Evolutionary conservation across 1,140 invertebrate genomes (phyloP), one percentile per base, ranked within the genome.

Genomic region (Meloidogyne exigua): DNA sequence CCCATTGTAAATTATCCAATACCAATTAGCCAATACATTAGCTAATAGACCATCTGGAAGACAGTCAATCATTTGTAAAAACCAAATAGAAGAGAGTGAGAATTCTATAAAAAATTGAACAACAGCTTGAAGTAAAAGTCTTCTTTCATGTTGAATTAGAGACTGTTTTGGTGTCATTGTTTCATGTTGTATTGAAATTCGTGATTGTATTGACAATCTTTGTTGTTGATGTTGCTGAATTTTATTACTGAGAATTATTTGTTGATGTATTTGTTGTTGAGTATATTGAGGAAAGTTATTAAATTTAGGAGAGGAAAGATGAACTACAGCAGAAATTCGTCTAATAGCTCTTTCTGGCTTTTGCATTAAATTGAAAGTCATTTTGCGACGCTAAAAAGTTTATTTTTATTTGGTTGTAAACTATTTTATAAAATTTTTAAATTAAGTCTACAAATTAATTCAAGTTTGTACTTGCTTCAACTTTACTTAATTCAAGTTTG

Each of bases 1-100:
- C 4, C 66, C 66, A 42, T 68, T 68, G 66, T 36, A 68, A 18
- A 68, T 25, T 18, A 68, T 68, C 66, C 66, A 68, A 42, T 68
- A 68, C 66, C 21, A 68, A 42, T 68, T 68, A 0, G 66, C 28
- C 15, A 68, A 42, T 9, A 68, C 66, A 57, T 57, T 57, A 5
- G 49, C 9, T 7, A 57, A n/a, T n/a, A 57, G 7, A 9, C 49
- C 49, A 57, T 57, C 49, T 7, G 49, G 49, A 57, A 57, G 49
- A 1, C 18, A 57, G 18, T 36, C 39, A 1, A 57, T n/a, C 66
- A 68, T 68, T 68, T 68, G 66, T 42, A 32, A 25, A 42, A 68
- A 68, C 66, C 66, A 68, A 15, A 68, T 32, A 1, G 66, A 9
- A 42, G 18, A n/a, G 0, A 68, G 28, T 18, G 66, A 68, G 21